Evolutionary conservation across 2,888 invertebrate genomes (phyloP).

Genomic region (Pyrgus malvae): DNA sequence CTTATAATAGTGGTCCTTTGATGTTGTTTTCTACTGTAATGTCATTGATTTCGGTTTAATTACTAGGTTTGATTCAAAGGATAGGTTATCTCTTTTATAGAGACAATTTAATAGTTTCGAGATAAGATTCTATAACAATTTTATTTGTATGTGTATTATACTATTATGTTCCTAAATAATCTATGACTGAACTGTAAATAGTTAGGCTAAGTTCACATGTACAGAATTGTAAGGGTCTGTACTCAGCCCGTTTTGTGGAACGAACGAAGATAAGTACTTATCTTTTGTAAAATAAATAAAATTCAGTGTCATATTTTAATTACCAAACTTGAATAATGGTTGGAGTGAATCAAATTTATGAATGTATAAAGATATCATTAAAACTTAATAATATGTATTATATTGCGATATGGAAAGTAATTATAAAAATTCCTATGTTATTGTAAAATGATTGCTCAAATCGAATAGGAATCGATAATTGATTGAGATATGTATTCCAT

Average conservation of each 20-base stretch:
- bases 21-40: no score
- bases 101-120: no score
- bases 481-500: conserved; percentile 22
- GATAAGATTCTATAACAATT: conserved; percentile 12
- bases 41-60: no score
- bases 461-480: conserved; percentile 12
- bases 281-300: background rate
- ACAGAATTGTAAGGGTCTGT: conserved; percentile 17
- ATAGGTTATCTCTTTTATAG: no score
- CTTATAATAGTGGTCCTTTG: no score
- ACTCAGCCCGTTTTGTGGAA: background rate
- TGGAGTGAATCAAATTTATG: conserved; percentile 3
- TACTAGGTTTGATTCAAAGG: no score
- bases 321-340: background rate
- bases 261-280: background rate
- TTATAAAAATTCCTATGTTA: background rate
- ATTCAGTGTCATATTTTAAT: background rate
- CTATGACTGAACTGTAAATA: conserved; percentile 46
- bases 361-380: background rate
- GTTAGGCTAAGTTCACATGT: conserved; percentile 25
- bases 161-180: conserved; percentile 53
- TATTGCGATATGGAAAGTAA: background rate
- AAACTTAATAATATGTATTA: background rate
- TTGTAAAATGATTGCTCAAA: conserved; percentile 18
- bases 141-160: conserved; percentile 46